Conservation (phyloP, 1,140 invertebrate species). For the Drosophila asahinai region DNA sequence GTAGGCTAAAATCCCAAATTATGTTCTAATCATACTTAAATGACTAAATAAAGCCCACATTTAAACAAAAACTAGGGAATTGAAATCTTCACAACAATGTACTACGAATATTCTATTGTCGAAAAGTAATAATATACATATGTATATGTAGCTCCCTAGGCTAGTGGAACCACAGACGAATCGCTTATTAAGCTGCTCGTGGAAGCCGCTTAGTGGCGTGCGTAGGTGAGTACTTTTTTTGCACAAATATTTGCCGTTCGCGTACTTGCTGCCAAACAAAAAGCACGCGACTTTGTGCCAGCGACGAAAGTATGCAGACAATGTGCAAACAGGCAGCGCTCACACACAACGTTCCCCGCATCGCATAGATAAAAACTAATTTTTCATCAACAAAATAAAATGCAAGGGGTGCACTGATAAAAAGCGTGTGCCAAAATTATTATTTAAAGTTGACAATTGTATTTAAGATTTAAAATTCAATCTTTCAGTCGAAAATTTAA, state of each 20-base stretch:
- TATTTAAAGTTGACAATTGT: not conserved
- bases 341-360: slow-evolving; percentile 19
- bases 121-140: not conserved
- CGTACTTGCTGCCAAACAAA: slow-evolving; percentile 45
- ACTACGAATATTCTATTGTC: not conserved
- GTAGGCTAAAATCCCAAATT: too few relatives aligned
- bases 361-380: slow-evolving; percentile 78
- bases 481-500: too few relatives aligned
- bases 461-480: too few relatives aligned
- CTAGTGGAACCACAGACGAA: slow-evolving; percentile 16
- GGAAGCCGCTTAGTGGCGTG: slow-evolving; percentile 43
- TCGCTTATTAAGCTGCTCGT: slow-evolving; percentile 47
- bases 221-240: slow-evolving; percentile 63
- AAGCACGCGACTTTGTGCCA: slow-evolving; percentile 79
- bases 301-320: slow-evolving; percentile 80
- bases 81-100: not conserved
- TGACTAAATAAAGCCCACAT: too few relatives aligned
- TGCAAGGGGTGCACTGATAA: slow-evolving; percentile 18
- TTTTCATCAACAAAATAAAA: slow-evolving; percentile 78
- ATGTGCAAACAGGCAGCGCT: slow-evolving; percentile 71
- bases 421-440: not conserved
- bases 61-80: not conserved
- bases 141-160: not conserved
- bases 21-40: too few relatives aligned
- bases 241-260: slow-evolving; percentile 67